These are phyloP conservation scores for Opisthograptis luteolata DNA, from an alignment of 2,888 invertebrate genomes.

Conservation along the genomic window DNA sequence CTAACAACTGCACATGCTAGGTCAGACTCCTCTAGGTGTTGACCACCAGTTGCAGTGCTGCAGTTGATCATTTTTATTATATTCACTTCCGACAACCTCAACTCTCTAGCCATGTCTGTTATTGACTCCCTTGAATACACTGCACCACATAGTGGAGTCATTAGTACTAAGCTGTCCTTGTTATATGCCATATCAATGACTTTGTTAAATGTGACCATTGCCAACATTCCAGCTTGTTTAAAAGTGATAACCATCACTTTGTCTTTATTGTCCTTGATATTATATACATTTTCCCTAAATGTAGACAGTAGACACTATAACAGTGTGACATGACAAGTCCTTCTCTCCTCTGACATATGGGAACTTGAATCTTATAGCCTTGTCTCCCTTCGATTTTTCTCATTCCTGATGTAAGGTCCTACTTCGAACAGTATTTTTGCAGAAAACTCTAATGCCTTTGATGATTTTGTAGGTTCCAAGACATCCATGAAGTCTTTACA, in stretches of 20 bases:
- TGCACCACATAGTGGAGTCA: slow-evolving; percentile 23
- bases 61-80: slow-evolving; percentile 6
- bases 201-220: slow-evolving; percentile 3
- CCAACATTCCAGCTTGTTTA: slow-evolving; percentile 1
- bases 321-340: background rate
- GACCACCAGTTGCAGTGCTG: slow-evolving; percentile 15
- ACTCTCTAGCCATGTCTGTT: background rate
- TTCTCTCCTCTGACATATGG: background rate
- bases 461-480: background rate
- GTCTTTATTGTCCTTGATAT: background rate
- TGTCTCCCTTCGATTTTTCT: slow-evolving; percentile 5
- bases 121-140: background rate
- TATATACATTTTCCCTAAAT: background rate
- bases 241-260: slow-evolving; percentile 3
- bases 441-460: slow-evolving; percentile 2
- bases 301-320: slow-evolving; percentile 3
- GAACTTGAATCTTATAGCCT: slow-evolving; percentile 3
- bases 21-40: slow-evolving; percentile 5
- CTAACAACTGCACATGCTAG: slow-evolving; percentile 15
- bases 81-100: background rate
- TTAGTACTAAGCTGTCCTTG: background rate
- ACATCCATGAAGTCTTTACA: background rate
- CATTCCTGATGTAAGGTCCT: slow-evolving; percentile 5
- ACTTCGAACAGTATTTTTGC: slow-evolving; percentile 4
- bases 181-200: background rate